Percentiles rank a stretch among this genome's conserved stretches.
phyloP scores from a whole-genome alignment of 2,888 invertebrate species.

The Ligdia adustata region DNA sequence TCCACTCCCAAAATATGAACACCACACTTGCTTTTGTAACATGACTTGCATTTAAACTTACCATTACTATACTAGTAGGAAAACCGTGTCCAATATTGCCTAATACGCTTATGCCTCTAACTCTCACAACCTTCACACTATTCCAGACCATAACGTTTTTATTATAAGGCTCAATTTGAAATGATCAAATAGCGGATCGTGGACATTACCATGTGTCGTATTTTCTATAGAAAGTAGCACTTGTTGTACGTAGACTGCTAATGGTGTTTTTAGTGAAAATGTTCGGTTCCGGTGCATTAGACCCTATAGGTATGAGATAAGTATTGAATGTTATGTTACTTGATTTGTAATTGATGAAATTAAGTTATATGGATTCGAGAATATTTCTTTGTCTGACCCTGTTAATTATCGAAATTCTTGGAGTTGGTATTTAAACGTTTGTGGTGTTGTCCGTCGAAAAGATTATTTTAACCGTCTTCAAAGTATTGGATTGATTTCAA shows the following conservation, averaged over 20 bases:
- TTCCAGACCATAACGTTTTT: not conserved
- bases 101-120: constrained; percentile 57
- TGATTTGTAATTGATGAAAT: too few species aligned
- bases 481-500: too few species aligned
- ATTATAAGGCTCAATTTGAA: constrained; percentile 6
- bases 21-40: constrained; percentile 16
- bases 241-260: constrained; percentile 69
- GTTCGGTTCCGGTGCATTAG: constrained; percentile 60
- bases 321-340: too few species aligned
- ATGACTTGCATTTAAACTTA: constrained; percentile 37
- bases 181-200: constrained; percentile 37
- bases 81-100: constrained; percentile 62
- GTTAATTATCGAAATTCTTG: too few species aligned
- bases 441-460: too few species aligned
- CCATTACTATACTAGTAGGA: constrained; percentile 26
- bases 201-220: constrained; percentile 63
- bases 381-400: too few species aligned
- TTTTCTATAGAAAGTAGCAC: constrained; percentile 76
- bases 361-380: too few species aligned
- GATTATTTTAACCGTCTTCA: too few species aligned
- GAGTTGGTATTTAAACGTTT: too few species aligned
- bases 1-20: constrained; percentile 12
- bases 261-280: constrained; percentile 72
- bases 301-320: constrained; percentile 51
- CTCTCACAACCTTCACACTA: not conserved